Percentiles rank a stretch among this genome's conserved stretches.
These are phyloP conservation scores for Pemphredon lugubris DNA, from an alignment of 2,888 invertebrate species.

Conservation along the genomic window DNA sequence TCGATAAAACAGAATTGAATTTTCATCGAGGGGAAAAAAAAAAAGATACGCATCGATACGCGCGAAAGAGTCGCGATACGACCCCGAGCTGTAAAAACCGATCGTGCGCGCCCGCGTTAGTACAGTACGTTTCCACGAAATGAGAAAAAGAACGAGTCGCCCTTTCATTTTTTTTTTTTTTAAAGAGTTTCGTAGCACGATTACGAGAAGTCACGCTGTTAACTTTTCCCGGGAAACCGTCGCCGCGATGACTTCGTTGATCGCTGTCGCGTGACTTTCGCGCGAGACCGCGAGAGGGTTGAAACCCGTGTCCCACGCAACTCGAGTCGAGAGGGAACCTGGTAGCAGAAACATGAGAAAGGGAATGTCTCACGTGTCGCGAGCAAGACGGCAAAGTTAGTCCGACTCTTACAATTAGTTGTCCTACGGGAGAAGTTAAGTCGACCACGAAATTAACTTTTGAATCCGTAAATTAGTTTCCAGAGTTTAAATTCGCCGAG, in stretches of 20 bases:
- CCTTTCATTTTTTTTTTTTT: conserved; percentile 10
- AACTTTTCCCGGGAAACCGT: conserved; percentile 21
- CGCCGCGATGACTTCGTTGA: not conserved
- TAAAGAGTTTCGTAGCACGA: conserved; percentile 18
- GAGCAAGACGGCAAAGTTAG: conserved; percentile 14
- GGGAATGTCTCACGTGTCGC: conserved; percentile 5
- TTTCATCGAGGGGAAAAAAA: too few species aligned
- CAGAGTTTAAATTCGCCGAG: conserved; percentile 8
- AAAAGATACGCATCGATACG: too few species aligned
- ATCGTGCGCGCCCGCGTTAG: conserved; percentile 50
- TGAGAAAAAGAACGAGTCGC: not conserved
- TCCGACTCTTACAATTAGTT: conserved; percentile 9
- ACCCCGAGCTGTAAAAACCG: conserved; percentile 21
- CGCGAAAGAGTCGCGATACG: too few species aligned
- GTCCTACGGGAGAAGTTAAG: conserved; percentile 12
- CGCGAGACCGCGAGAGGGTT: not conserved
- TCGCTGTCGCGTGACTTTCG: conserved; percentile 24
- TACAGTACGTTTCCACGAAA: conserved; percentile 17
- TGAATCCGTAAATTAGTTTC: conserved; percentile 23
- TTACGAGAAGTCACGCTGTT: conserved; percentile 35
- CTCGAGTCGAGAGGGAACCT: too few species aligned
- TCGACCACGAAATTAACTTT: conserved; percentile 45
- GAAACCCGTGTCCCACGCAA: too few species aligned
- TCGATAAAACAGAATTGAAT: too few species aligned
- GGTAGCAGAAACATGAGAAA: not conserved